Conservation (phyloP, 2,888 invertebrate species). For the Vesta saturnalis region DNA sequence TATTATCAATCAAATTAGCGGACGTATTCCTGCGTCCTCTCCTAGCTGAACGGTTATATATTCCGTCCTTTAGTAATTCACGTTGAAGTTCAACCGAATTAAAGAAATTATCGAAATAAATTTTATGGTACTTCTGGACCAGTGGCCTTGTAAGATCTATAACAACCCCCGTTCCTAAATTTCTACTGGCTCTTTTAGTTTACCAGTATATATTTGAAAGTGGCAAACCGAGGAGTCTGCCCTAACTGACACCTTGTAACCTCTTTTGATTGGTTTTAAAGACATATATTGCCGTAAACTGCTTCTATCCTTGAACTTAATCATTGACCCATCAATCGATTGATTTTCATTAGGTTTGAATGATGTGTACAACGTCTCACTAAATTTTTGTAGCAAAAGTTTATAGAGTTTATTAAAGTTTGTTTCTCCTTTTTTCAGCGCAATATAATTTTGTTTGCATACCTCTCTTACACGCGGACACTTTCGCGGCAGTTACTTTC, state of each 20-base stretch:
- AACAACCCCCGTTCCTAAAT: conserved; percentile 28
- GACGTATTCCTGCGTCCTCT: too few species aligned
- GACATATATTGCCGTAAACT: conserved; percentile 44
- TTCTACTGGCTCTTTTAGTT: conserved; percentile 46
- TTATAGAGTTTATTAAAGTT: neutral
- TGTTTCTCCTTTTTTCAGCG: neutral
- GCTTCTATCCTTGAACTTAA: conserved; percentile 11
- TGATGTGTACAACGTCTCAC: neutral
- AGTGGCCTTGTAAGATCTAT: conserved; percentile 31
- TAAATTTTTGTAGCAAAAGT: neutral
- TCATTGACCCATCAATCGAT: neutral
- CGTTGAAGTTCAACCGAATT: conserved; percentile 37
- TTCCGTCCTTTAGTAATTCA: conserved; percentile 33
- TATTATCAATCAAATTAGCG: too few species aligned
- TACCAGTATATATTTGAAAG: conserved; percentile 50
- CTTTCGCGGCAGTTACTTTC: too few species aligned
- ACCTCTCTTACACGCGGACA: too few species aligned
- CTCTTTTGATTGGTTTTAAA: conserved; percentile 42
- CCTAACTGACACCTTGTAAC: too few species aligned
- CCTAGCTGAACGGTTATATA: too few species aligned
- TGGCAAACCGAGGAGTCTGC: too few species aligned
- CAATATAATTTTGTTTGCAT: too few species aligned
- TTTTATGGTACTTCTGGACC: conserved; percentile 33
- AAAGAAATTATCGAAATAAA: conserved; percentile 48
- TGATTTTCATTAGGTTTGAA: neutral